A percentile compares a stretch with the other conserved stretches of the same genome.
phyloP scores from a whole-genome alignment of 2,888 invertebrate genomes.

The Heliconius erato region DNA sequence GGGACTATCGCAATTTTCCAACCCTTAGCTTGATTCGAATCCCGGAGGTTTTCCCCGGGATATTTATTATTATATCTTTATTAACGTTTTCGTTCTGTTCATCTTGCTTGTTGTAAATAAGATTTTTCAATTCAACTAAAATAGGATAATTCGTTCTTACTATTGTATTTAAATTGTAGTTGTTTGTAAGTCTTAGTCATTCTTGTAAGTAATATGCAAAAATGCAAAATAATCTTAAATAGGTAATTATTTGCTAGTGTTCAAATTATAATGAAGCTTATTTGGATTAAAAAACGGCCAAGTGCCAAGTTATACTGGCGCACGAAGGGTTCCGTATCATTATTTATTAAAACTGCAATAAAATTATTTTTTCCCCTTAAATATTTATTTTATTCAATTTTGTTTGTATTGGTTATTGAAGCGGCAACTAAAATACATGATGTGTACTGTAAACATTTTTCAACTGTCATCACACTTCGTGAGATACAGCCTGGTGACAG shows the following conservation, averaged over 20 bases:
- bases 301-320: neutral
- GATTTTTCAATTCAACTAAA: slow-evolving; percentile 65
- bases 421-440: no score
- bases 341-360: no score
- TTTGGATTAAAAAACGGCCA: neutral
- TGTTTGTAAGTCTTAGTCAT: neutral
- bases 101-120: slow-evolving; percentile 75
- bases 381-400: no score
- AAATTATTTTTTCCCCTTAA: no score
- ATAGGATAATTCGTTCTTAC: slow-evolving; percentile 70
- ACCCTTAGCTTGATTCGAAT: slow-evolving; percentile 84
- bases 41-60: slow-evolving; percentile 79
- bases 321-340: no score
- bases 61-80: slow-evolving; percentile 86
- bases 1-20: slow-evolving; percentile 83
- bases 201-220: neutral
- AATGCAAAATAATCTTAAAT: neutral
- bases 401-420: no score
- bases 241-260: neutral
- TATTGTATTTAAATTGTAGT: slow-evolving; percentile 19
- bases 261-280: neutral
- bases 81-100: slow-evolving; percentile 76
- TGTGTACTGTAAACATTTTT: no score
- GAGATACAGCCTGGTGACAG: no score
- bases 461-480: no score